phyloP scores from a whole-genome alignment of 2,888 invertebrate genomes.

The Harmothoe impar region DNA sequence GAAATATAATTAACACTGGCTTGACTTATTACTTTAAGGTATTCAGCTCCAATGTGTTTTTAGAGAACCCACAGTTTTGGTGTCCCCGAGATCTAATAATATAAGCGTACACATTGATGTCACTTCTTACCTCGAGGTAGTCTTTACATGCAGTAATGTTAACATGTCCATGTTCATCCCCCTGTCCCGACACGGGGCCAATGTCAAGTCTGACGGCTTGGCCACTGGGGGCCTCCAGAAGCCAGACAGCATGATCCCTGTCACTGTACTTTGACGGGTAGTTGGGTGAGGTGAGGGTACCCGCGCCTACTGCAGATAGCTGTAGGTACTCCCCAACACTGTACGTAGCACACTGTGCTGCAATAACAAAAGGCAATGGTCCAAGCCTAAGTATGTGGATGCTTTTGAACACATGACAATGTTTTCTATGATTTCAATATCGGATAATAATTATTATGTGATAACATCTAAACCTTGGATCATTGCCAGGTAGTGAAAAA shows the following conservation, averaged over 20 bases:
- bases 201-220: background rate
- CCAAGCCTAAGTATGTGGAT: background rate
- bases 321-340: background rate
- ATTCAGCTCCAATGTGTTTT: no score
- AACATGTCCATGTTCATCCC: background rate
- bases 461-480: background rate
- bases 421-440: background rate
- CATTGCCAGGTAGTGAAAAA: background rate
- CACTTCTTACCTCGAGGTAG: constrained; percentile 47
- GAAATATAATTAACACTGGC: no score
- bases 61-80: no score
- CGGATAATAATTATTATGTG: background rate
- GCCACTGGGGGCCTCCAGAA: constrained; percentile 20
- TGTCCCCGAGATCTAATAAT: no score
- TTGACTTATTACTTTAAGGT: no score
- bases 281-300: constrained; percentile 35
- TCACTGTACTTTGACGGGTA: constrained; percentile 25
- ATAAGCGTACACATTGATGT: no score
- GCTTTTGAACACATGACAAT: background rate
- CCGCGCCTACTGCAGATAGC: background rate
- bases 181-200: background rate
- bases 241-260: constrained; percentile 3
- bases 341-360: background rate
- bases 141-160: constrained; percentile 25
- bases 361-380: background rate